Conservation (phyloP, 2,113 vertebrate species). For the Pterocles orientalis region DNA sequence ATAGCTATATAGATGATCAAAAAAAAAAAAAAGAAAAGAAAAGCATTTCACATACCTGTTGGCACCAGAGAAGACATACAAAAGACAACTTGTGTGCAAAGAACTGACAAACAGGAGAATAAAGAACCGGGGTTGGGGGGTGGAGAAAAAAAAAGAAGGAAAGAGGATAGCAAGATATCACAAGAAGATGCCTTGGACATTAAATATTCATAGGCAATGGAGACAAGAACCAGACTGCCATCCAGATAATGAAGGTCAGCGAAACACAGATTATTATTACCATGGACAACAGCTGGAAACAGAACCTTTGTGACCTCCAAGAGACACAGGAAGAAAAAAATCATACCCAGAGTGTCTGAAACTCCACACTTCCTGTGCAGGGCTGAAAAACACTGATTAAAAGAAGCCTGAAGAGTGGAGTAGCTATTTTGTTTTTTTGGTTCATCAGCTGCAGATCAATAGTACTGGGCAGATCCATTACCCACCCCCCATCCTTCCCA, state of each 20-base stretch:
- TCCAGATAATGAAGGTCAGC: background rate
- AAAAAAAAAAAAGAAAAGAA: background rate
- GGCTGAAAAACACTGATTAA: background rate
- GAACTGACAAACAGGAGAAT: background rate
- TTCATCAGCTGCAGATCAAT: background rate
- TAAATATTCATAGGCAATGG: background rate
- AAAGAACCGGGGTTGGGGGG: background rate
- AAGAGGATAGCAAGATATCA: background rate
- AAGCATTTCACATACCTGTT: background rate
- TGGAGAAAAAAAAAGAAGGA: no score
- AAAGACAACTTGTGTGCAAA: background rate
- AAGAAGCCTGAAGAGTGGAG: background rate
- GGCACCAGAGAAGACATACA: background rate
- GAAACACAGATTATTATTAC: background rate
- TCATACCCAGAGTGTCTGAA: background rate
- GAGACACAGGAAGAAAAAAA: background rate
- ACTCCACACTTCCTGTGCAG: background rate
- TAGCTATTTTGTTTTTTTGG: background rate
- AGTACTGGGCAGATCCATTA: background rate
- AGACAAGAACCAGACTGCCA: background rate
- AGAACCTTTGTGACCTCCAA: background rate
- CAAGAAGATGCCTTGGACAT: background rate
- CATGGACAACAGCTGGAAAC: background rate
- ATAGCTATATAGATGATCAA: slow-evolving; percentile 77
- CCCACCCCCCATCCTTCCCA: background rate